These are phyloP conservation scores for Tromatobia lineatoria DNA, from an alignment of 2,888 invertebrate species.

Conservation along the genomic window DNA sequence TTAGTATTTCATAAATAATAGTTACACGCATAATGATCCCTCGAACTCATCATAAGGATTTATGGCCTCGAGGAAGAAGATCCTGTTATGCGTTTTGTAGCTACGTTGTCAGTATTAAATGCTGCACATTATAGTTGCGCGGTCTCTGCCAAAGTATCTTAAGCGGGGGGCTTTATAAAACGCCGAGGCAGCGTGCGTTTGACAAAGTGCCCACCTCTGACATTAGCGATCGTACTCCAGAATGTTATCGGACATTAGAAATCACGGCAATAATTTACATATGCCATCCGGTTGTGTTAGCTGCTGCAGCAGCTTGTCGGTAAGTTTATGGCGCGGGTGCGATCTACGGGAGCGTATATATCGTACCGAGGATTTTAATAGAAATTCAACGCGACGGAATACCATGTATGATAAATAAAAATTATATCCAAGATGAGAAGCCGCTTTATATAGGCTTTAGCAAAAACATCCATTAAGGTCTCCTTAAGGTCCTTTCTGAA, in stretches of 20 bases:
- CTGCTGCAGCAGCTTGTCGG: slow-evolving; percentile 15
- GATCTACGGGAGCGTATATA: slow-evolving; percentile 51
- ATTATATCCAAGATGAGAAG: slow-evolving; percentile 16
- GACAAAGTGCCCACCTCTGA: slow-evolving; percentile 66
- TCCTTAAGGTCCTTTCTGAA: background rate
- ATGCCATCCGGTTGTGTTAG: slow-evolving; percentile 61
- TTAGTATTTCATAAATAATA: no score
- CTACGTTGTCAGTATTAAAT: slow-evolving; percentile 13
- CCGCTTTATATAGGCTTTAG: background rate
- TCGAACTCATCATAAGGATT: slow-evolving; percentile 9
- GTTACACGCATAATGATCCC: background rate
- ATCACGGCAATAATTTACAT: slow-evolving; percentile 66
- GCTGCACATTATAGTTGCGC: slow-evolving; percentile 22
- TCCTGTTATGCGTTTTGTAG: slow-evolving; percentile 23
- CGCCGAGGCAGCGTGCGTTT: slow-evolving; percentile 49
- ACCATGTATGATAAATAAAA: background rate
- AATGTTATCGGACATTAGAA: slow-evolving; percentile 65
- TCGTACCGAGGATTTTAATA: slow-evolving; percentile 42
- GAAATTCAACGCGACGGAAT: slow-evolving; percentile 38
- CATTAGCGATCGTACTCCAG: slow-evolving; percentile 63
- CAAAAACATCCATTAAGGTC: background rate
- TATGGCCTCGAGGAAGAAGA: background rate
- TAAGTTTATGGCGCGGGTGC: slow-evolving; percentile 48
- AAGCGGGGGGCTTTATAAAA: slow-evolving; percentile 13
- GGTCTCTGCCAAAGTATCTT: slow-evolving; percentile 34